Percentiles rank a stretch among this genome's conserved stretches.
phyloP scores from a whole-genome alignment of 2,113 vertebrate genomes.

The Oophaga pumilio region DNA sequence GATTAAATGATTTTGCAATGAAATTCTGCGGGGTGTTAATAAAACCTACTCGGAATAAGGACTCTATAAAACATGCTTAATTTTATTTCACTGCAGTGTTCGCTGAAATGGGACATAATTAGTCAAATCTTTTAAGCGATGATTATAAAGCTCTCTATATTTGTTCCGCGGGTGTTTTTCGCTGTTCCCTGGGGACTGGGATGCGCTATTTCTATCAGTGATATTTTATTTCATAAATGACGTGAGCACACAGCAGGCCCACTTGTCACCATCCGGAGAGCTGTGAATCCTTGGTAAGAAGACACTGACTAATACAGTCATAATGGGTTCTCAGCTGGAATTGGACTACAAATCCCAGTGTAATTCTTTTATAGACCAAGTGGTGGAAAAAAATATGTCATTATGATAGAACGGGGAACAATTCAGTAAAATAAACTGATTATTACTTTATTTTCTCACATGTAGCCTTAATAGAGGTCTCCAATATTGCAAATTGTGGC shows the following conservation, averaged over 20 bases:
- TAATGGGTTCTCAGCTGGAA: not conserved
- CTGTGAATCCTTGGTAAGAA: not conserved
- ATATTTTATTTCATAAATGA: slow-evolving; percentile 20
- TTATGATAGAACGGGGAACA: not conserved
- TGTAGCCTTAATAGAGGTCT: too few species aligned
- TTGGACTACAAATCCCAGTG: not conserved
- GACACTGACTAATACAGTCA: not conserved
- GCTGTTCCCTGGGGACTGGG: not conserved
- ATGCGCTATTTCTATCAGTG: not conserved
- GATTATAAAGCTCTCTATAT: slow-evolving; percentile 30
- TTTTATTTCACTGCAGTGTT: slow-evolving; percentile 39
- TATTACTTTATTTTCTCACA: too few species aligned
- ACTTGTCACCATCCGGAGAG: too few species aligned
- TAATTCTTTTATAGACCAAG: not conserved
- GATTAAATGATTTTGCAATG: slow-evolving; percentile 33
- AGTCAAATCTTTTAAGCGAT: slow-evolving; percentile 45
- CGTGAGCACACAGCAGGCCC: not conserved
- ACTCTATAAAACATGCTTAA: slow-evolving; percentile 33
- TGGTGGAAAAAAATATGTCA: too few species aligned
- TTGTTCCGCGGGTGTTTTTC: slow-evolving; percentile 18
- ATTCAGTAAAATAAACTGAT: not conserved
- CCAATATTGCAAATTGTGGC: too few species aligned
- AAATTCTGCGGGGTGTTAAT: slow-evolving; percentile 32
- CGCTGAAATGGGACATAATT: slow-evolving; percentile 20
- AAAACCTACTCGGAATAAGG: slow-evolving; percentile 21